phyloP scores from a whole-genome alignment of 2,797 vertebrate genomes.

The Tiaroga cobitis region DNA sequence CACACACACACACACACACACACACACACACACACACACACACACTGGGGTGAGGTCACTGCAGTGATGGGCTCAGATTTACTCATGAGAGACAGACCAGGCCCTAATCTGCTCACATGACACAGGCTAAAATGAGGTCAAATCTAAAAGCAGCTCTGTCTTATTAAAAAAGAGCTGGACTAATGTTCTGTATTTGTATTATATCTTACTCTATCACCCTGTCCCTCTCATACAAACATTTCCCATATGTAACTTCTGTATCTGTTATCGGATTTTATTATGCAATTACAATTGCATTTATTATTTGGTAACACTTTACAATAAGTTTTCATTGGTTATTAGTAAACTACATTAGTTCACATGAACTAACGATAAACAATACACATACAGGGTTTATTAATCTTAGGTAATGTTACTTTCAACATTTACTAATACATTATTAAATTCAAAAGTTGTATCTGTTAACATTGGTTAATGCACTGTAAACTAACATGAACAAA shows the following conservation, averaged over 20 bases:
- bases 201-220: neutral
- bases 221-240: neutral
- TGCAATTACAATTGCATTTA: neutral
- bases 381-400: too few relatives aligned
- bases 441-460: too few relatives aligned
- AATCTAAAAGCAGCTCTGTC: constrained; percentile 20
- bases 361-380: too few relatives aligned
- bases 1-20: neutral
- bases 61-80: constrained; percentile 10
- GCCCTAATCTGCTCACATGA: constrained; percentile 39
- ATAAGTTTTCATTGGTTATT: too few relatives aligned
- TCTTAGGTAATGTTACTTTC: too few relatives aligned
- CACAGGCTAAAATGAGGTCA: constrained; percentile 50
- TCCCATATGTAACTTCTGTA: neutral
- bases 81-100: constrained; percentile 27
- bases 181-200: constrained; percentile 19
- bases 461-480: too few relatives aligned
- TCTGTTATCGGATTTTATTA: neutral
- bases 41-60: constrained; percentile 1
- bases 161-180: constrained; percentile 19
- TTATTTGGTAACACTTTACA: neutral
- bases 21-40: neutral
- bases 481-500: too few relatives aligned
- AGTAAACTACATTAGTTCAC: too few relatives aligned
- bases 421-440: too few relatives aligned